Conservation (phyloP, 2,888 invertebrate species). For the Arenicola marina region DNA sequence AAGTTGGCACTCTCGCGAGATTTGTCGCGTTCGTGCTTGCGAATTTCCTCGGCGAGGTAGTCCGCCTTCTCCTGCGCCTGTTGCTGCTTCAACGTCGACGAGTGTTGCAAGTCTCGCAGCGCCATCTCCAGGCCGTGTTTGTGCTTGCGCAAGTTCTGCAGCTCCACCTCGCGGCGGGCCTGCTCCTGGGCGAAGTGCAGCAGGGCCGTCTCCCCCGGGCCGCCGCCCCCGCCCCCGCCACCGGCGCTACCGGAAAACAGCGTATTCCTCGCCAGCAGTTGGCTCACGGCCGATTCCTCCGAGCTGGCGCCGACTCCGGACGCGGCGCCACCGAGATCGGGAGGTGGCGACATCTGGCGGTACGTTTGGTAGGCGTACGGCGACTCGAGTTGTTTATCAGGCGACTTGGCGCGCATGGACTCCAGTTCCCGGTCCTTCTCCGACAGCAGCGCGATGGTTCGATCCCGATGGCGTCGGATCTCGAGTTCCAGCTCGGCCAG, state of each 20-base stretch:
- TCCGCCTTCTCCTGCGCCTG: slow-evolving; percentile 64
- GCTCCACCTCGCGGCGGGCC: slow-evolving; percentile 79
- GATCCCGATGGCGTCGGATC: slow-evolving; percentile 74
- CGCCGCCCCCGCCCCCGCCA: slow-evolving; percentile 3
- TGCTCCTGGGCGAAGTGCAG: slow-evolving; percentile 83
- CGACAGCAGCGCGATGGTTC: slow-evolving; percentile 76
- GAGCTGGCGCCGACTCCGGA: slow-evolving; percentile 32
- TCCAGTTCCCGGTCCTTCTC: slow-evolving; percentile 73
- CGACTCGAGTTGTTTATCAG: slow-evolving; percentile 10
- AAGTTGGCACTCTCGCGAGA: slow-evolving; percentile 83
- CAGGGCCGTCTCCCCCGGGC: slow-evolving; percentile 62
- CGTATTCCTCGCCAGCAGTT: slow-evolving; percentile 12
- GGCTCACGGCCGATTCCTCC: slow-evolving; percentile 15
- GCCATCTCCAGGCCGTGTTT: slow-evolving; percentile 68
- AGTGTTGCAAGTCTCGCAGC: slow-evolving; percentile 65
- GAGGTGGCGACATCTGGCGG: neutral
- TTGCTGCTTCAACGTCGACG: slow-evolving; percentile 59
- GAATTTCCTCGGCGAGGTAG: slow-evolving; percentile 64
- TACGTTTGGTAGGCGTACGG: slow-evolving; percentile 7
- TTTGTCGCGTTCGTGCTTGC: slow-evolving; percentile 59
- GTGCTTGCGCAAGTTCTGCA: slow-evolving; percentile 73
- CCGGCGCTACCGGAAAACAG: too few species aligned
- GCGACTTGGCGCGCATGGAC: slow-evolving; percentile 48
- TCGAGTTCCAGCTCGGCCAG: slow-evolving; percentile 56
- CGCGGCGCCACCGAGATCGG: slow-evolving; percentile 15